Conservation (phyloP, 2,888 invertebrate species). For the Drosophila algonquin region DNA sequence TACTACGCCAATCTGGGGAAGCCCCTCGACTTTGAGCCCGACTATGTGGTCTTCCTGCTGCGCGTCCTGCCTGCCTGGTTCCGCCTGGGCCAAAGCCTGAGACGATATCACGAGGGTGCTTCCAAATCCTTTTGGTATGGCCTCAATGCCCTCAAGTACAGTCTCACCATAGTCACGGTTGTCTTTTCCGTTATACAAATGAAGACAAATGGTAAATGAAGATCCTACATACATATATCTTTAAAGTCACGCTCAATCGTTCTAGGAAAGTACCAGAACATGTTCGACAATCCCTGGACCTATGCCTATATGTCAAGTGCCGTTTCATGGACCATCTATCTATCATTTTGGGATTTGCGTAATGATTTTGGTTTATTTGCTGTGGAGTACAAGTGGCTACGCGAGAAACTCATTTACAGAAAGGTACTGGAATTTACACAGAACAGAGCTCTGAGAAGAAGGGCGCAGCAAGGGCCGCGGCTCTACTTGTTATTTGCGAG, state of each 20-base stretch:
- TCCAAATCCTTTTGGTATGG: conserved; percentile 94
- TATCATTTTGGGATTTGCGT: conserved; percentile 95
- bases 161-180: conserved; percentile 95
- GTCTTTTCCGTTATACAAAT: conserved; percentile 88
- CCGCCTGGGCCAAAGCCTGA: conserved; percentile 96
- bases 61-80: conserved; percentile 95
- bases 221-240: no score
- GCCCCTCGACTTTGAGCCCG: conserved; percentile 85
- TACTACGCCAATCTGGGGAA: conserved; percentile 22
- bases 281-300: conserved; percentile 91
- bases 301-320: conserved; percentile 86
- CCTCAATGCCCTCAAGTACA: conserved; percentile 98
- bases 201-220: conserved; percentile 73
- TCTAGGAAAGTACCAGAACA: conserved; percentile 83
- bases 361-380: conserved; percentile 99
- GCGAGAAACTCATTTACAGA: conserved; percentile 97
- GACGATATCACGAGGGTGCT: conserved; percentile 95
- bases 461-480: no score
- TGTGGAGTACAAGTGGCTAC: conserved; percentile 92
- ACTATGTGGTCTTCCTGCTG: conserved; percentile 91
- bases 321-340: conserved; percentile 90
- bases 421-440: conserved; percentile 86
- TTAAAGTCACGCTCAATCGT: no score
- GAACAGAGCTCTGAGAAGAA: no score
- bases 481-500: background rate